phyloP scores from a whole-genome alignment of 2,113 vertebrate species.

The Coracopsis vasa region DNA sequence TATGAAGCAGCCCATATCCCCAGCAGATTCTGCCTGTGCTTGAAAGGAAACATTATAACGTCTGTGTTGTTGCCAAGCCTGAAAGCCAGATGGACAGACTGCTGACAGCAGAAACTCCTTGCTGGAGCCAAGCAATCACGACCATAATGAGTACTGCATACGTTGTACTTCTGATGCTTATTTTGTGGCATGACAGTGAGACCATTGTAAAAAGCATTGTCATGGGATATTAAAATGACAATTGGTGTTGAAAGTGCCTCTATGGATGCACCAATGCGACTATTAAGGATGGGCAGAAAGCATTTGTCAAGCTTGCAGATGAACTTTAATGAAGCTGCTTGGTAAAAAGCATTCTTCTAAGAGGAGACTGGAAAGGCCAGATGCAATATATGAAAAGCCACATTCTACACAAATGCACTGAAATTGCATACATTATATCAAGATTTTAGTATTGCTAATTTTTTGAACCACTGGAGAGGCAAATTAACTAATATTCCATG shows the following conservation, averaged over 20 bases:
- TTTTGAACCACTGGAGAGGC: neutral
- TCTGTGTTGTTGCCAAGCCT: neutral
- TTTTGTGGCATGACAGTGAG: neutral
- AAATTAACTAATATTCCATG: neutral
- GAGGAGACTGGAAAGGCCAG: neutral
- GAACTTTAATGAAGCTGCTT: neutral
- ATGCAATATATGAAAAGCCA: neutral
- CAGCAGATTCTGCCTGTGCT: neutral
- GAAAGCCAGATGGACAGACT: neutral
- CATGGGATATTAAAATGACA: neutral
- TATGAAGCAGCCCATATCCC: neutral
- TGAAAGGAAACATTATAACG: neutral
- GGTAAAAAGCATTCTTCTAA: neutral
- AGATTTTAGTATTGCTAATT: neutral
- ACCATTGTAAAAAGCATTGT: neutral
- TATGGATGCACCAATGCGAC: neutral
- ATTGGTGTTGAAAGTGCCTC: neutral
- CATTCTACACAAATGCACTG: neutral
- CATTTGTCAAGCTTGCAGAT: neutral
- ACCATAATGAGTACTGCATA: neutral
- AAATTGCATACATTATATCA: neutral
- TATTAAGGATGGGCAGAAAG: neutral
- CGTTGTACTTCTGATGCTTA: neutral
- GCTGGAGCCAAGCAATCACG: neutral
- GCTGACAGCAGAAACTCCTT: neutral